Base-by-base conservation (phyloP, 2,113 vertebrate genomes). In the Corydoras sp. region DNA sequence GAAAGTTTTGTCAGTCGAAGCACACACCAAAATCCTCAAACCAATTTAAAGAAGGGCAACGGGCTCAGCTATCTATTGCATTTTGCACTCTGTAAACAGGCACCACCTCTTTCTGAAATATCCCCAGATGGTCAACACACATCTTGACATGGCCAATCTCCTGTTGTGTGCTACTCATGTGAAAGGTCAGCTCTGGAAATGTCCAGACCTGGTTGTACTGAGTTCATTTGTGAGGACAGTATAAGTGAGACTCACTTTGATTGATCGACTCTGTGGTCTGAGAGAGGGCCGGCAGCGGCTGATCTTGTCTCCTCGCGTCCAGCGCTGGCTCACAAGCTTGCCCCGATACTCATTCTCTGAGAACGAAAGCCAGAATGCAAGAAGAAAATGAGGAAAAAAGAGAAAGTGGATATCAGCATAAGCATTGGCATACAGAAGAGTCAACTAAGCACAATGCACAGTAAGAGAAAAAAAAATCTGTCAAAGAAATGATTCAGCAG, bases 261-360 rank as follows among this genome's bases (percentile, higher is more conserved):
- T 83, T 82, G 15, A 87, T 86, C 84, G 80, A 83, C 89, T 89
- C 86, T 89, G 91, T 79, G 93, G 86, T 89, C 86, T 86, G 79
- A 89, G 73, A 73, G 90, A 87, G 87, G 89, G 90, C 85, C 91
- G 83, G 70, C 91, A 92, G 90, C 86, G 89, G 88, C 90, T 94
- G 86, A 91, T 90, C 89, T 91, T 94, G 85, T 95, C 93, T 83
- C 92, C 93, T 31, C 90, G 85, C 67, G 93, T 96, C 96, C 95
- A 99, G 92, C 93, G 93, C 91, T 97, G 95, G 76, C 85, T 98
- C 91, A 97, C 90, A 90, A 99, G 92, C 90, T 96, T 89, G 2
- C 94, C 93, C 85, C 91, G 92, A 88, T 95, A 99, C 83, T 96
- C 95, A 99, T 97, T 93, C 92, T 99, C 95, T 98, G 80, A 24